A percentile compares a stretch with the other conserved stretches of the same genome.
phyloP scores from a whole-genome alignment of 1,140 invertebrate genomes.

The Ostrea denselamellosa region DNA sequence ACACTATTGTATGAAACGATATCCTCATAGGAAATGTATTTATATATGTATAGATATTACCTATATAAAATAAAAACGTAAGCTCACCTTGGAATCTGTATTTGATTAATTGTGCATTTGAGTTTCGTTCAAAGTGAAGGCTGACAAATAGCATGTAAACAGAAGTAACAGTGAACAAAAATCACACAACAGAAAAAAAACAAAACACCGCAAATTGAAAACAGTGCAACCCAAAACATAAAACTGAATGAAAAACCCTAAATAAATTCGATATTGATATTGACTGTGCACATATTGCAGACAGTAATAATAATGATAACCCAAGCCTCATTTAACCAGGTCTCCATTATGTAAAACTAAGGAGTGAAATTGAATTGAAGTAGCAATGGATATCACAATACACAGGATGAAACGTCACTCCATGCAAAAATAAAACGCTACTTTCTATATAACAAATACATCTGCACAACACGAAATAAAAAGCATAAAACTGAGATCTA shows the following conservation, averaged over 20 bases:
- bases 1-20: too few species aligned
- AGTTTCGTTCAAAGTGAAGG: slow-evolving; percentile 14
- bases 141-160: slow-evolving; percentile 4
- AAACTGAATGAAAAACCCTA: too few species aligned
- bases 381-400: background rate
- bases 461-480: background rate
- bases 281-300: too few species aligned
- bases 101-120: slow-evolving; percentile 26
- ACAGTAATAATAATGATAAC: too few species aligned
- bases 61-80: background rate
- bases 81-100: background rate
- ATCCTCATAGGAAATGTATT: too few species aligned
- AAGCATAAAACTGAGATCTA: slow-evolving; percentile 8
- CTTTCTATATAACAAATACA: background rate
- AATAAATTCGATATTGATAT: too few species aligned
- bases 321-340: too few species aligned
- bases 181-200: background rate
- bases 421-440: background rate
- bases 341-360: background rate
- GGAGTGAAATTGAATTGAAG: background rate
- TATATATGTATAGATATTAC: too few species aligned
- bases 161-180: background rate
- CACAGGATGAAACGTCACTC: too few species aligned
- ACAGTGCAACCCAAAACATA: background rate
- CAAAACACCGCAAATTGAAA: background rate